Evolutionary conservation across 2,797 vertebrate genomes (phyloP).

Genomic region (Knipowitschia caucasica): DNA sequence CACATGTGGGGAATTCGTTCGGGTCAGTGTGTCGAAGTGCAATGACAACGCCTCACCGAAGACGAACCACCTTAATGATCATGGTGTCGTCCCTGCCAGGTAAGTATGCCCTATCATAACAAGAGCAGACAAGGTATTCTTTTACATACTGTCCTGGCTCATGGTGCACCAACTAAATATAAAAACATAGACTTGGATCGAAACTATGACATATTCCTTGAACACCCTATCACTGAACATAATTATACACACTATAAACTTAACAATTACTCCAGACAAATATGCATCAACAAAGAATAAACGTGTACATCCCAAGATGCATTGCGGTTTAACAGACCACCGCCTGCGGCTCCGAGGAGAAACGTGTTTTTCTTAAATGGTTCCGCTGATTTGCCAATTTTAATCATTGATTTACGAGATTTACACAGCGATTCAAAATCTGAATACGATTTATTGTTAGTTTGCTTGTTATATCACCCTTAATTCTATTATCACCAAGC

Average conservation of each 20-base stretch:
- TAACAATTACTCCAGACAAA: neutral
- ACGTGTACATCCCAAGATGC: neutral
- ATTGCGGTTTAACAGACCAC: neutral
- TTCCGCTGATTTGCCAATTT: too few relatives aligned
- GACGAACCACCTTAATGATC: neutral
- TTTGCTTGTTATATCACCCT: too few relatives aligned
- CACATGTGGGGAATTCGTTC: neutral
- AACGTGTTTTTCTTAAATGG: neutral
- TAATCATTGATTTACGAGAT: too few relatives aligned
- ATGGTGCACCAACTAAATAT: neutral
- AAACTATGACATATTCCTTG: too few relatives aligned
- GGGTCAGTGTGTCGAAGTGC: neutral
- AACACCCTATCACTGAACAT: too few relatives aligned
- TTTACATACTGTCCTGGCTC: neutral
- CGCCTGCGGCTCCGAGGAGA: neutral
- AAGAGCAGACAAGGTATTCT: neutral
- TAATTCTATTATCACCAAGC: too few relatives aligned
- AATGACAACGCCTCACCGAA: neutral
- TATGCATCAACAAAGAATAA: neutral
- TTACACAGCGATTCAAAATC: too few relatives aligned
- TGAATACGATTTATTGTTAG: neutral
- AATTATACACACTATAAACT: too few relatives aligned
- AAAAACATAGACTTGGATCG: too few relatives aligned
- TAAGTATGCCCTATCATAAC: rapidly evolving
- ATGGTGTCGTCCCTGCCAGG: neutral